These are phyloP conservation scores for Charina bottae DNA, from an alignment of 2,113 vertebrate genomes.

Conservation along the genomic window DNA sequence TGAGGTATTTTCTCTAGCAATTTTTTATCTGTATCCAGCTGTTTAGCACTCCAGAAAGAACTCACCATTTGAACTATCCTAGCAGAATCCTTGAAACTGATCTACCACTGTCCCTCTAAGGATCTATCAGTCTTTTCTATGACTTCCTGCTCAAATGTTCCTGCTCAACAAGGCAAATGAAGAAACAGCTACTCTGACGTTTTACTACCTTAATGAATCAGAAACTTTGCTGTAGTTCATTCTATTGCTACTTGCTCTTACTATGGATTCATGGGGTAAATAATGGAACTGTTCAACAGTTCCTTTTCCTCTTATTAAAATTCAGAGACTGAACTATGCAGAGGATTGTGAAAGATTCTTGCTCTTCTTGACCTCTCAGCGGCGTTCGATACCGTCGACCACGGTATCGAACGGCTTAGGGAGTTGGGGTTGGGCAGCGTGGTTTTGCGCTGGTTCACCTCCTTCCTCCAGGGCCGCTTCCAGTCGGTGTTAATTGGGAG, in stretches of 20 bases:
- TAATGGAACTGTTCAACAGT: background rate
- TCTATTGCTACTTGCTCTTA: background rate
- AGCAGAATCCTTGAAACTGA: background rate
- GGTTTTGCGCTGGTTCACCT: too few relatives aligned
- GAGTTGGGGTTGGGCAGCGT: too few relatives aligned
- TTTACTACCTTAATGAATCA: background rate
- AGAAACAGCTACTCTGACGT: background rate
- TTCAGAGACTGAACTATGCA: background rate
- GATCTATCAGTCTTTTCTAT: background rate
- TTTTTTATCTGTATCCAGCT: too few relatives aligned
- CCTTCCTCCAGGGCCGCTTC: too few relatives aligned
- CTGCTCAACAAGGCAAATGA: background rate
- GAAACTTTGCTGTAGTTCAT: background rate
- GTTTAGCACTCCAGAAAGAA: background rate
- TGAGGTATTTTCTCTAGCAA: too few relatives aligned
- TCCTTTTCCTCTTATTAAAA: background rate
- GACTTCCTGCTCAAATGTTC: background rate
- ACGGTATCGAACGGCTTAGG: too few relatives aligned
- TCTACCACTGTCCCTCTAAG: background rate
- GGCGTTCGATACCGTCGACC: too few relatives aligned
- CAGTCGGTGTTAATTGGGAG: too few relatives aligned
- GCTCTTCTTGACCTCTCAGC: too few relatives aligned
- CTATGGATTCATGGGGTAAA: background rate
- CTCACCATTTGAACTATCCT: background rate
- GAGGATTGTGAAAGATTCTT: background rate